Evolutionary conservation across 2,888 invertebrate species (phyloP), one percentile per base, ranked within the genome.

Genomic region (Amphipoea oculea): DNA sequence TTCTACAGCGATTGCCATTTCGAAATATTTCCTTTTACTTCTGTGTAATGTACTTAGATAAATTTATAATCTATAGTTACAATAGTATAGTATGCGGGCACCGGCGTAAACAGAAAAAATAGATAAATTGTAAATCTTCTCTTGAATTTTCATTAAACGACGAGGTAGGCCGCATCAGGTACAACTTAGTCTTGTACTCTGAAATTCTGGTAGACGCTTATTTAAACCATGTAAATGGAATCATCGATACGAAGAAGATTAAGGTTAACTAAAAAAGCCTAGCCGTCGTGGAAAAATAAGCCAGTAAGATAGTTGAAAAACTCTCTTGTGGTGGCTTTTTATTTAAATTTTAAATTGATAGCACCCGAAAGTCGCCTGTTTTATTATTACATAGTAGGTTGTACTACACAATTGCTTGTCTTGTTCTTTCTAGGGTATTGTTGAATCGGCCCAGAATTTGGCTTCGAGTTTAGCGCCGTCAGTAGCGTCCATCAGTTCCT

Each of bases 331-430:
- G 36, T 20, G 36, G 36, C 5, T 20, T 5, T 20, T 23, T 29
- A 48, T 60, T n/a, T 11, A 11, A 0, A 14, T 23, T 36, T 5
- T 2, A n/a, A 4, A 14, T 2, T 23, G 3, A 60, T 14, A 1
- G 7, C 12, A 6, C 29, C 45, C 7, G 4, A 62, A 45, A 73
- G 2, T 60, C 11, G 45, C 3, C 7, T 40, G 4, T n/a, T 12
- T 23, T 70, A 36, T 48, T 1, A 14, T 4, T 14, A n/a, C n/a
- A n/a, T n/a, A 36, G 11, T 40, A 48, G 48, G n/a, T 69, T 77
- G 1, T 48, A 20, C n/a, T 60, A 51, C 14, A 51, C 20, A 73
- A 76, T 51, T 79, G 36, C 14, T 63, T 78, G 23, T 40, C 36
- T 36, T 29, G 1, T 29, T 36, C 17, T 63, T 29, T 4, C n/a